phyloP scores from a whole-genome alignment of 1,140 invertebrate species.

The Apis laboriosa region DNA sequence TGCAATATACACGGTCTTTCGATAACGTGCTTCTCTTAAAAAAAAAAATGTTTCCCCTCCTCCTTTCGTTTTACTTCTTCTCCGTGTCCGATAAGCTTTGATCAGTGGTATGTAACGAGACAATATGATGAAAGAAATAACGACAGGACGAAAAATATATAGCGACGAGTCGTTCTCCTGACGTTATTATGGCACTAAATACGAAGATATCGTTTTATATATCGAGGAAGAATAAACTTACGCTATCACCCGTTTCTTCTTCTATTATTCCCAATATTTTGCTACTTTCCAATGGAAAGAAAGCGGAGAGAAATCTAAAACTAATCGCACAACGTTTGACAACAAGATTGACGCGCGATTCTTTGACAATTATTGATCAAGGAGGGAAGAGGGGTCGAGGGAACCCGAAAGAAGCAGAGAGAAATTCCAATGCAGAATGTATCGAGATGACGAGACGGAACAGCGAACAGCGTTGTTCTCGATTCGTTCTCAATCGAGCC shows the following conservation, averaged over 20 bases:
- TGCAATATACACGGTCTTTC: no score
- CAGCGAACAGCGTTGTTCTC: neutral
- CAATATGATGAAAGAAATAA: neutral
- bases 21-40: no score
- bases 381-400: no score
- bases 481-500: neutral
- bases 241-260: neutral
- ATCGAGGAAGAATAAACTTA: neutral
- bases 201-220: constrained; percentile 4
- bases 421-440: neutral
- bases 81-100: neutral
- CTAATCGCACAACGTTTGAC: no score
- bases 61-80: neutral
- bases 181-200: constrained; percentile 13
- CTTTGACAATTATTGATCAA: no score
- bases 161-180: no score
- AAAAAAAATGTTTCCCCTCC: neutral
- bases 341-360: neutral
- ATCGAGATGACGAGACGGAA: neutral
- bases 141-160: neutral
- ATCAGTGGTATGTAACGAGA: neutral
- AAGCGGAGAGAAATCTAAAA: neutral
- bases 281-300: neutral
- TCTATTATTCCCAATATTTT: neutral
- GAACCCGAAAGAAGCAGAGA: neutral